Base-by-base conservation (phyloP, 2,797 vertebrate genomes). In the Eurystomus glaucurus region DNA sequence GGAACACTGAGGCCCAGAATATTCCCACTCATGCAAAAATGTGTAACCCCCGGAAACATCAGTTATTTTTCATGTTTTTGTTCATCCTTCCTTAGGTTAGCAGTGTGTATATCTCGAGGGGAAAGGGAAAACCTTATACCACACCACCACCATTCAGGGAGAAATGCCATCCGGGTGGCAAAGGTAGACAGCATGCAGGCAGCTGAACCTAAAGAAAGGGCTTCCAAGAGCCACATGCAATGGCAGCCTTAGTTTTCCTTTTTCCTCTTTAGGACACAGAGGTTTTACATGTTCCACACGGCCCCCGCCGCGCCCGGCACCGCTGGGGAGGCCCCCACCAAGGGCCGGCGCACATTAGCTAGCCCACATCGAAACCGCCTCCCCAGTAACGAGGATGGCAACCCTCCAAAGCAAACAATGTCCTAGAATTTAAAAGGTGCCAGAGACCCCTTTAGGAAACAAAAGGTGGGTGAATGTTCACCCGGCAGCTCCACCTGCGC, bases 71-170 rank as follows among this genome's bases (percentile, higher is more conserved):
- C 20, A 43, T 4, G 12, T 61, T 77, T 45, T 57, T n/a, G 9
- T 33, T 48, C n/a, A 28, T 19, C 76, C 54, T 55, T 58, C 91
- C 45, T 79, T 39, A 62, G 18, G 8, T 11, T n/a, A 78, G 51
- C 4, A 3, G 50, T 1, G 50, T 1, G 48, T 8, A 0, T 11
- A 10, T 22, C 13, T 65, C 23, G 8, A 37, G 41, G 17, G 6
- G 11, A 64, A 37, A 58, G 33, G 10, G 11, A 61, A 85, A 85
- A 31, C 11, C 5, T 65, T 8, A 9, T 5, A 8, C 28, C 35
- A 5, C 2, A 21, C 2, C 68, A 18, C 31, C 54, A 2, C 10
- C 20, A 2, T 5, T 26, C 11, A 31, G 17, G 43, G 25, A 74
- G 15, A 17, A 9, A 5, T 1, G 28, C 9, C n/a, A 5, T 4